A percentile compares a stretch with the other conserved stretches of the same genome.
These are phyloP conservation scores for Gavialis gangeticus DNA, from an alignment of 2,113 vertebrate species.

Conservation along the genomic window DNA sequence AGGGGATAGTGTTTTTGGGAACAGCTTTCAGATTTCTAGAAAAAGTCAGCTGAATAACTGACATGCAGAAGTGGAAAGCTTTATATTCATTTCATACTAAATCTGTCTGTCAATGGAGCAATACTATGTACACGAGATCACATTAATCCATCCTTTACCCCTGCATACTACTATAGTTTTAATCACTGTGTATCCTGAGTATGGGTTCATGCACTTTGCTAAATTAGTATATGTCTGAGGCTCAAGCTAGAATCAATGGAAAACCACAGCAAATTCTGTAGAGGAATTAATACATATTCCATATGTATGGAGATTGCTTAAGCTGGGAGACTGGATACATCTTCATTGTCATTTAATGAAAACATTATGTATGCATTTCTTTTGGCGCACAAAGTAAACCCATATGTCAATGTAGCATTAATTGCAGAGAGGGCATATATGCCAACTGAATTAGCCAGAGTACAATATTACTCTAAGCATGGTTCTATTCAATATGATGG, in stretches of 20 bases:
- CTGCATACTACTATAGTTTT: neutral
- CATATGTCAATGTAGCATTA: neutral
- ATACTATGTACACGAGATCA: neutral
- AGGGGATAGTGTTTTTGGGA: slow-evolving; percentile 41
- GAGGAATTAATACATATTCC: slow-evolving; percentile 39
- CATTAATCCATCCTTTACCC: slow-evolving; percentile 45
- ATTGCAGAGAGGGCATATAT: neutral
- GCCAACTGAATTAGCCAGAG: slow-evolving; percentile 8
- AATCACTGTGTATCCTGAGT: slow-evolving; percentile 28
- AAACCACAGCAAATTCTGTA: slow-evolving; percentile 20
- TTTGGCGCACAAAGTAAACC: neutral
- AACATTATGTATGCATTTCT: neutral
- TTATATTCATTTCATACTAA: slow-evolving; percentile 2
- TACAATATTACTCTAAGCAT: neutral
- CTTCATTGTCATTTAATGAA: slow-evolving; percentile 47
- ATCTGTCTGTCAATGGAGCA: neutral
- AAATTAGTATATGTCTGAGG: slow-evolving; percentile 57
- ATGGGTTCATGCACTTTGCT: slow-evolving; percentile 10
- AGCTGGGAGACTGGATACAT: neutral
- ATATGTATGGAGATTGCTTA: slow-evolving; percentile 5
- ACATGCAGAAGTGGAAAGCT: neutral
- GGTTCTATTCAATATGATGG: neutral
- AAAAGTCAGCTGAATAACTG: neutral
- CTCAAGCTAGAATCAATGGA: slow-evolving; percentile 29
- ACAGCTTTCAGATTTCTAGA: neutral